Conservation (phyloP, 1,140 invertebrate species). For the Streblospio benedicti region DNA sequence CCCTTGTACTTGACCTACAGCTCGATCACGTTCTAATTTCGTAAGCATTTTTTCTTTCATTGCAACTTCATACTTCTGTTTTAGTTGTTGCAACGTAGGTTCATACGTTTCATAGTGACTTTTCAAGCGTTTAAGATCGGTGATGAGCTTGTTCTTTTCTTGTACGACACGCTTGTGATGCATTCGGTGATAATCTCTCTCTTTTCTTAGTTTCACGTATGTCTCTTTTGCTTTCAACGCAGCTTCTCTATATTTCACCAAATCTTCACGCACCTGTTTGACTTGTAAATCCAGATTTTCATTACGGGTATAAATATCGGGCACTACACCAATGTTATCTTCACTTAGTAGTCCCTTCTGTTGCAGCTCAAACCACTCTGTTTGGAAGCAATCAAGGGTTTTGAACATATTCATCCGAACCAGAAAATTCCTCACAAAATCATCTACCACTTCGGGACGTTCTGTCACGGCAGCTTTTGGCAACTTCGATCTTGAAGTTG, state of each 20-base stretch:
- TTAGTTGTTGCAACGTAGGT: slow-evolving; percentile 39
- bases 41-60: slow-evolving; percentile 48
- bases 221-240: slow-evolving; percentile 46
- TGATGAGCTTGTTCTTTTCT: slow-evolving; percentile 46
- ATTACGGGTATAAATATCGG: slow-evolving; percentile 44
- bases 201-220: slow-evolving; percentile 45
- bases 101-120: slow-evolving; percentile 42
- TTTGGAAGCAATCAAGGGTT: slow-evolving; percentile 45
- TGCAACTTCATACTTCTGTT: slow-evolving; percentile 41
- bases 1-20: slow-evolving; percentile 38
- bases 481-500: not conserved
- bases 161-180: slow-evolving; percentile 47
- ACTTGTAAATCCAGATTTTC: slow-evolving; percentile 42
- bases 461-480: slow-evolving; percentile 13
- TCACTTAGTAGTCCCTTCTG: slow-evolving; percentile 39
- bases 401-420: slow-evolving; percentile 42
- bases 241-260: slow-evolving; percentile 39
- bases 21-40: slow-evolving; percentile 41
- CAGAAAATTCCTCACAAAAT: slow-evolving; percentile 47
- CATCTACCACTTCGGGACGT: slow-evolving; percentile 45
- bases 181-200: slow-evolving; percentile 47
- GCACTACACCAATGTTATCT: slow-evolving; percentile 37
- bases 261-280: slow-evolving; percentile 40
- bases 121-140: slow-evolving; percentile 44
- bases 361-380: slow-evolving; percentile 47